phyloP scores from a whole-genome alignment of 1,140 invertebrate genomes.

The Maconellicoccus hirsutus region DNA sequence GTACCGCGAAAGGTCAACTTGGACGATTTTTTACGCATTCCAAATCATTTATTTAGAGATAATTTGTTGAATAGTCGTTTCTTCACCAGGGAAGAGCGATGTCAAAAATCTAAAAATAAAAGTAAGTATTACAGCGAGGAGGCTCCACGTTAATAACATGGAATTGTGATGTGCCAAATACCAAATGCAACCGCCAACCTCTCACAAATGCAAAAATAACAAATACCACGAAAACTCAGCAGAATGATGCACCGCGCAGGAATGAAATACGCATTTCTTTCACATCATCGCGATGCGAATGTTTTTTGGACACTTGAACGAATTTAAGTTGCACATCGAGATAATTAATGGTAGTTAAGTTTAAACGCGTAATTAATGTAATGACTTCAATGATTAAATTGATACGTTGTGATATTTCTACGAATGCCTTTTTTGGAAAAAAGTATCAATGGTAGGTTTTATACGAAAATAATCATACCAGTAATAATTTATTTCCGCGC shows the following conservation, averaged over 20 bases:
- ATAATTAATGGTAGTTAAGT: neutral
- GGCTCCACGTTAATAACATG: neutral
- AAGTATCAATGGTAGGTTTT: neutral
- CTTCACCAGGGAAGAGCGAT: neutral
- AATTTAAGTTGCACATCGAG: neutral
- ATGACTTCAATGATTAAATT: neutral
- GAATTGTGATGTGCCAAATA: neutral
- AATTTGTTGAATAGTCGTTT: neutral
- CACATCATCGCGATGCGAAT: neutral
- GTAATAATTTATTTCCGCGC: neutral
- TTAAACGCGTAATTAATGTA: neutral
- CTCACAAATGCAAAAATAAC: neutral
- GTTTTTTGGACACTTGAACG: neutral
- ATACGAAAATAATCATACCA: neutral
- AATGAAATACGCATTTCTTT: neutral
- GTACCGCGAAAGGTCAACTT: neutral
- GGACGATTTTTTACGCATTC: neutral
- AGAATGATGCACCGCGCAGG: neutral
- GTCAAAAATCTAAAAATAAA: slow-evolving; percentile 10
- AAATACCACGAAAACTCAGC: neutral
- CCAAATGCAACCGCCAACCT: neutral
- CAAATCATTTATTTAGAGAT: neutral
- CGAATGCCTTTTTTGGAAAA: neutral
- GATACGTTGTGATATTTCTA: neutral
- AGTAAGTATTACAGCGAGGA: neutral